Evolutionary conservation across 2,797 vertebrate species (phyloP).

Genomic region (Eospalax fontanierii): DNA sequence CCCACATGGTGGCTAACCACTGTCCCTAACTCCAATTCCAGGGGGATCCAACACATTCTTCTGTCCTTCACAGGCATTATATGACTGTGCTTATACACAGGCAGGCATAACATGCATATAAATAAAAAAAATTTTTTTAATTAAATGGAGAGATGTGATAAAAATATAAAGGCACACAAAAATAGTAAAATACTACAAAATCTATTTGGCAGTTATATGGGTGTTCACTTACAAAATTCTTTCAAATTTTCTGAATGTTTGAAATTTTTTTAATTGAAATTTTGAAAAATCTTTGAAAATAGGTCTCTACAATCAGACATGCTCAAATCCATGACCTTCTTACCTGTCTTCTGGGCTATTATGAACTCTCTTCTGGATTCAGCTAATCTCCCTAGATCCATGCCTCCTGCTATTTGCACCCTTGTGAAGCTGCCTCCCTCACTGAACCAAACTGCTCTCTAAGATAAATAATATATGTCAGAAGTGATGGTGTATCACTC

Average conservation of each 20-base stretch:
- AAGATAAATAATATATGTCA: not conserved
- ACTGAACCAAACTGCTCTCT: not conserved
- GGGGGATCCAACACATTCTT: too few relatives aligned
- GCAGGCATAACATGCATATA: not conserved
- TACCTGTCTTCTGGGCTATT: not conserved
- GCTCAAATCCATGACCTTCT: not conserved
- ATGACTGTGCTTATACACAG: too few relatives aligned
- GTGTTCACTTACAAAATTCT: conserved; percentile 22
- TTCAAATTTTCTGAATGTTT: conserved; percentile 15
- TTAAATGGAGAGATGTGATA: too few relatives aligned
- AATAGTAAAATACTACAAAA: not conserved
- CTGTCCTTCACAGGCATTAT: too few relatives aligned
- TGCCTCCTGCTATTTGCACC: not conserved
- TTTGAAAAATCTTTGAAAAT: not conserved
- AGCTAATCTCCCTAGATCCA: not conserved
- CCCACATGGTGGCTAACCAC: too few relatives aligned
- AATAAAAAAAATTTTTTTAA: too few relatives aligned
- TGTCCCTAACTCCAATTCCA: too few relatives aligned
- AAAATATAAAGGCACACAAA: too few relatives aligned
- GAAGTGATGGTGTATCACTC: not conserved
- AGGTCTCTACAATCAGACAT: not conserved
- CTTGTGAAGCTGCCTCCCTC: not conserved
- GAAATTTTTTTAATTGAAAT: conserved; percentile 21
- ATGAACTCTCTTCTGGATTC: not conserved
- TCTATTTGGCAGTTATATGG: not conserved